These are phyloP conservation scores for Atrichornis clamosus DNA, from an alignment of 2,113 vertebrate genomes.

Conservation along the genomic window DNA sequence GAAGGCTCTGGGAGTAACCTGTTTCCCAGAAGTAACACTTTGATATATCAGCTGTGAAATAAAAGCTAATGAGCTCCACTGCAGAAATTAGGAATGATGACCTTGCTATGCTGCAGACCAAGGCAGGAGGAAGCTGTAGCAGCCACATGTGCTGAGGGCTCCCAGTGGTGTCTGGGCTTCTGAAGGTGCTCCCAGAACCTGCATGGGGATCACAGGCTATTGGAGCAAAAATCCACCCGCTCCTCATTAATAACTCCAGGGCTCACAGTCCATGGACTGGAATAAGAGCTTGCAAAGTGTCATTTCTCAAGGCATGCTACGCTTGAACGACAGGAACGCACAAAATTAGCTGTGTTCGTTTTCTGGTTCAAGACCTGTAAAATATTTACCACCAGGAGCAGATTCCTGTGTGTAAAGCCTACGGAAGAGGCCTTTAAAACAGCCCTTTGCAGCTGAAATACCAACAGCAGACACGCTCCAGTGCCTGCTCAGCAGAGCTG, in stretches of 20 bases:
- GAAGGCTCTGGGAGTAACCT: not conserved
- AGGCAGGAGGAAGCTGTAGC: not conserved
- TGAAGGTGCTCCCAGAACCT: not conserved
- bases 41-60: not conserved
- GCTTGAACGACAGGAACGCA: not conserved
- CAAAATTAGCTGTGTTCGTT: not conserved
- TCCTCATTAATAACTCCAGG: not conserved
- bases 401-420: not conserved
- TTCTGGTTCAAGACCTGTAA: not conserved
- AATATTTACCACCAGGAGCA: not conserved
- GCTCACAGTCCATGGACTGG: not conserved
- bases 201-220: not conserved
- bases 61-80: not conserved
- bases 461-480: not conserved
- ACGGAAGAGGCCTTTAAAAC: not conserved
- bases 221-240: not conserved
- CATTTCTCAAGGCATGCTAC: not conserved
- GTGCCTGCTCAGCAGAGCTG: not conserved
- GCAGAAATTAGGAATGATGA: not conserved
- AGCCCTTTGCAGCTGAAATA: not conserved
- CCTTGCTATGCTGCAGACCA: not conserved
- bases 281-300: constrained; percentile 17
- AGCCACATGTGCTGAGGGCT: not conserved
- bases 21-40: not conserved
- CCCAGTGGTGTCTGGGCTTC: not conserved